Evolutionary conservation across 2,797 vertebrate species (phyloP), one percentile per base, ranked within the genome.

Genomic region (Arctocebus calabarensis): DNA sequence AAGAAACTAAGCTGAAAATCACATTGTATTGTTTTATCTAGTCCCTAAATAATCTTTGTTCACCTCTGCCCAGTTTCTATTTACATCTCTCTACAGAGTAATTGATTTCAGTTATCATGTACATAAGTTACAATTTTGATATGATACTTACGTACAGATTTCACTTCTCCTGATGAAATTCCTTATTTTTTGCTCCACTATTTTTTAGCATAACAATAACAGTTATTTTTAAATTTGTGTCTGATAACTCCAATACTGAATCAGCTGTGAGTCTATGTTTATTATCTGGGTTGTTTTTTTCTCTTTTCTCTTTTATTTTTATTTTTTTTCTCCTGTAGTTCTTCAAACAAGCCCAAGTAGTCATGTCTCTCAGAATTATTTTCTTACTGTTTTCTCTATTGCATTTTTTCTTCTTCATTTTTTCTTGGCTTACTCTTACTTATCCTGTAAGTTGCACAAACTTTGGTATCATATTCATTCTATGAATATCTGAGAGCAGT

Each of bases 71-170:
- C 8, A 55, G n/a, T 84, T 71, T 84, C n/a, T 48, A 62, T 82
- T 84, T 90, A 74, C 87, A 73, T 73, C 5, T 91, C 23, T 84
- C 2, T 57, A 52, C 62, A 75, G 14, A 70, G 17, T 77, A 59
- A 64, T 34, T 32, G 6, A 92, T 64, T 93, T 81, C 4, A 92
- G 25, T 57, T 71, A 71, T 55, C 70, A 3, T 34, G 1, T 32
- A 73, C 83, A 20, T 84, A 84, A 16, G 7, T 57, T 81, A 43
- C 25, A 62, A 64, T 85, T 93, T 93, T 71, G n/a, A 87, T 73
- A n/a, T 83, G 23, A 78, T 77, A 57, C 23, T 78, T 81, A 2
- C 45, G 70, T 93, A 59, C 1, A 77, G 62, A 84, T n/a, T 88
- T 29, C 5, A 64, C 27, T 93, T 83, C 23, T 32, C 52, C 52